Evolutionary conservation across 2,888 invertebrate species (phyloP), one percentile per base, ranked within the genome.

Genomic region (Drosophila ustulata): DNA sequence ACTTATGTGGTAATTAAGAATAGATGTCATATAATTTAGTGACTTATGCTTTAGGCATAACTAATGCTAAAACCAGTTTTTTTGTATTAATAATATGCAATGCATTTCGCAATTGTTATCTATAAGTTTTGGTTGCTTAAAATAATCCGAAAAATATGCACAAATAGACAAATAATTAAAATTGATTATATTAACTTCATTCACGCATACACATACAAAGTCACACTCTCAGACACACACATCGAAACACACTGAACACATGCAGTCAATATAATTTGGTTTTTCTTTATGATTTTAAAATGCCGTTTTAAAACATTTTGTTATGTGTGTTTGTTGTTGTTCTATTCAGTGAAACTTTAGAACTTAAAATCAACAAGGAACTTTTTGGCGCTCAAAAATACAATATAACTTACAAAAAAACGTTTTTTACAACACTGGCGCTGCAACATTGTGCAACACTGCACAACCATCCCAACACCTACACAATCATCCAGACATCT

Each of bases 281-380:
- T 32, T 51, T 46, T 51, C 4, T 47, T 55, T 34, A 67, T 83
- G 75, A 53, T 77, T 80, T 80, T 75, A 90, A 89, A 90, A 82
- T 85, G 83, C 73, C 75, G 37, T 86, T 64, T 85, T 89, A 89
- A 86, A 86, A 86, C 76, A 78, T 82, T 88, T 80, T 76, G n/a
- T 52, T 65, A 49, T 57, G 58, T 64, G 49, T 71, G 68, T 63
- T 50, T 66, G 56, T 75, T 75, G 69, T 68, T 63, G 61, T 75
- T 67, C 57, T 68, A 53, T 67, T 72, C 58, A 61, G 78, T 89
- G 87, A 81, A 88, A 73, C 76, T 71, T 80, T 88, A 88, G 75
- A 86, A 86, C 82, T 86, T 74, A 88, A 89, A 89, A 88, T 84
- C 85, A 84, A 89, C 89, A 88, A 86, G 85, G 85, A 86, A 86